phyloP scores from a whole-genome alignment of 2,113 vertebrate genomes.

The Thryonomys swinderianus region DNA sequence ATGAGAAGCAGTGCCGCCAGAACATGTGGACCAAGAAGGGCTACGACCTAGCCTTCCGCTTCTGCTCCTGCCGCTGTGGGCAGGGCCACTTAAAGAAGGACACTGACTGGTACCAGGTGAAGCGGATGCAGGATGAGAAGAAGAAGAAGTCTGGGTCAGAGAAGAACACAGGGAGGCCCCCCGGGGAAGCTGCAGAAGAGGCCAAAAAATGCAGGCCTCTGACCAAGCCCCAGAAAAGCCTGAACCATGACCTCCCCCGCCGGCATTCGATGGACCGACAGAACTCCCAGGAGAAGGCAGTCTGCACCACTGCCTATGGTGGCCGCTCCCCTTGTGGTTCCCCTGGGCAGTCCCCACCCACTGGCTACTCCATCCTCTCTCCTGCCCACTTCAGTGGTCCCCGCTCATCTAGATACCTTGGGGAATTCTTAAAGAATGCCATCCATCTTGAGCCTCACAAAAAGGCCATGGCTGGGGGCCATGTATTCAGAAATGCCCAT shows the following conservation, averaged over 20 bases:
- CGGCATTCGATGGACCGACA: conserved; percentile 95
- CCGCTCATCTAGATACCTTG: conserved; percentile 94
- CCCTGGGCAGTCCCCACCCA: conserved; percentile 94
- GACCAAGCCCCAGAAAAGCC: conserved; percentile 91
- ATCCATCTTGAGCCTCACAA: conserved; percentile 95
- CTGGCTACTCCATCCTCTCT: conserved; percentile 93
- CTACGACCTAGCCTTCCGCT: conserved; percentile 97
- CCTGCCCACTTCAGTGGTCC: conserved; percentile 89
- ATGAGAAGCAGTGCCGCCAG: conserved; percentile 99
- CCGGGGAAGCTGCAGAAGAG: conserved; percentile 90
- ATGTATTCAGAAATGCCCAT: conserved; percentile 87
- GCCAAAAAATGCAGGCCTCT: conserved; percentile 91
- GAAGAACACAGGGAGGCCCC: conserved; percentile 89
- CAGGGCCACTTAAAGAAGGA: conserved; percentile 99
- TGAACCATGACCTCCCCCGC: conserved; percentile 93
- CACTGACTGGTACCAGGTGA: conserved; percentile 99
- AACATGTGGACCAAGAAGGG: conserved; percentile 99
- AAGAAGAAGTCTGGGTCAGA: conserved; percentile 95
- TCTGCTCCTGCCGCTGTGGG: conserved; percentile 98
- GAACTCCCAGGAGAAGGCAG: conserved; percentile 93
- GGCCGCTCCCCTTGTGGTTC: conserved; percentile 93
- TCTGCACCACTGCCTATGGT: conserved; percentile 77
- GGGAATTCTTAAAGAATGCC: conserved; percentile 97
- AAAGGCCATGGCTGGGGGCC: conserved; percentile 90
- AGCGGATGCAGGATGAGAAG: conserved; percentile 95